A percentile compares a stretch with the other conserved stretches of the same genome.
phyloP scores from a whole-genome alignment of 2,888 invertebrate genomes.

The Epirrhoe alternata region DNA sequence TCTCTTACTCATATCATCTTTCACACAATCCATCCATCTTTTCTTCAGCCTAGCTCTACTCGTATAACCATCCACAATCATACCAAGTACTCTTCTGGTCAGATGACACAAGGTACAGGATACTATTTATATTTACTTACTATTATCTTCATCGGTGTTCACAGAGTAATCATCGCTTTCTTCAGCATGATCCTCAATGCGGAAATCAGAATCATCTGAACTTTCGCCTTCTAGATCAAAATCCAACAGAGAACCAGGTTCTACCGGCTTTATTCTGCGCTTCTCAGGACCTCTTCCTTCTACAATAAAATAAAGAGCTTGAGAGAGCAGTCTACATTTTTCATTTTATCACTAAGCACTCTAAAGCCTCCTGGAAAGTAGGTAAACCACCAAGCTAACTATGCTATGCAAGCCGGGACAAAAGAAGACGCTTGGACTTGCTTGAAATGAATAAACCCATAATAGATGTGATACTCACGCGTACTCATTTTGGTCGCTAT shows the following conservation, averaged over 20 bases:
- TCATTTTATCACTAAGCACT: too few relatives aligned
- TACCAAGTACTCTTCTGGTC: too few relatives aligned
- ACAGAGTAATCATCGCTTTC: conserved; percentile 91
- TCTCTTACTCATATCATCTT: too few relatives aligned
- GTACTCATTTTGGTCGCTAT: conserved; percentile 23
- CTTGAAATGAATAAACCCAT: not conserved
- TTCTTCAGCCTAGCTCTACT: too few relatives aligned
- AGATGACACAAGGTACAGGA: too few relatives aligned
- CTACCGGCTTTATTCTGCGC: conserved; percentile 92
- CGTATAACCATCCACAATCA: not conserved
- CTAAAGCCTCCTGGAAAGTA: too few relatives aligned
- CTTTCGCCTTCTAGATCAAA: conserved; percentile 96
- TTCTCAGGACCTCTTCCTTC: conserved; percentile 90
- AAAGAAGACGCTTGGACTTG: conserved; percentile 9
- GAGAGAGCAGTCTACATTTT: too few relatives aligned
- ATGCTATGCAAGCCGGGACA: conserved; percentile 7
- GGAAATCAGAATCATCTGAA: conserved; percentile 97
- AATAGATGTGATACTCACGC: conserved; percentile 19
- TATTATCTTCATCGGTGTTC: conserved; percentile 88
- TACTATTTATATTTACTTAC: conserved; percentile 58
- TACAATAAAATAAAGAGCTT: conserved; percentile 41
- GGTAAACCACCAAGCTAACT: not conserved
- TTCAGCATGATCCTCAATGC: conserved; percentile 94
- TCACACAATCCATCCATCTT: too few relatives aligned
- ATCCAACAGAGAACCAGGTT: conserved; percentile 90